Evolutionary conservation across 2,797 vertebrate species (phyloP).

Genomic region (Sebastes minor): DNA sequence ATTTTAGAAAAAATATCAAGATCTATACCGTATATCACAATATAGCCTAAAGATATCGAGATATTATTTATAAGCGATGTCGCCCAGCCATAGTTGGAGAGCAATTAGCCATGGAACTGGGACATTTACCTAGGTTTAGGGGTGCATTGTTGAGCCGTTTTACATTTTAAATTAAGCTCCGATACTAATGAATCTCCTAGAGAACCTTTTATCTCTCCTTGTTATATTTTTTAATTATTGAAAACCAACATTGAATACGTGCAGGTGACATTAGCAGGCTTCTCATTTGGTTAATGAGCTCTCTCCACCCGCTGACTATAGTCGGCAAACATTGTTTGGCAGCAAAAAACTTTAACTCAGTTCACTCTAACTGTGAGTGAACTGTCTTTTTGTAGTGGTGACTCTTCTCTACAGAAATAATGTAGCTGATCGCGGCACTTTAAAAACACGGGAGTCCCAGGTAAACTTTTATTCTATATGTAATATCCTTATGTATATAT

Average conservation of each 20-base stretch:
- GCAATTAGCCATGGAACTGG: neutral
- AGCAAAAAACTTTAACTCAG: neutral
- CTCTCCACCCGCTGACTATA: neutral
- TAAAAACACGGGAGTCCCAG: neutral
- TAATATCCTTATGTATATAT: neutral
- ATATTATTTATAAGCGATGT: neutral
- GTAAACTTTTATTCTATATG: neutral
- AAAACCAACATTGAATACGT: neutral
- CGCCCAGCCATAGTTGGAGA: neutral
- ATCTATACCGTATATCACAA: neutral
- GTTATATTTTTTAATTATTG: neutral
- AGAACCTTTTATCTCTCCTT: neutral
- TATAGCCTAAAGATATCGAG: neutral
- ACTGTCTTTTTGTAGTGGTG: neutral
- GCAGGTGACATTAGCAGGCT: neutral
- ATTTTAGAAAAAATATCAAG: neutral
- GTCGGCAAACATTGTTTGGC: neutral
- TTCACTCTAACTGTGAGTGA: neutral
- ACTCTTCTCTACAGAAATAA: neutral
- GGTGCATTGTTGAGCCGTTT: neutral
- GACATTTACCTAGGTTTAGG: neutral
- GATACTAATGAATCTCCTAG: neutral
- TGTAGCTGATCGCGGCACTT: neutral
- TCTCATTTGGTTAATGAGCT: neutral
- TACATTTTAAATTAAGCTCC: neutral